Percentiles rank a stretch among this genome's conserved stretches.
Evolutionary conservation across 2,797 vertebrate genomes (phyloP).

Genomic region (Bradypodion ventrale): DNA sequence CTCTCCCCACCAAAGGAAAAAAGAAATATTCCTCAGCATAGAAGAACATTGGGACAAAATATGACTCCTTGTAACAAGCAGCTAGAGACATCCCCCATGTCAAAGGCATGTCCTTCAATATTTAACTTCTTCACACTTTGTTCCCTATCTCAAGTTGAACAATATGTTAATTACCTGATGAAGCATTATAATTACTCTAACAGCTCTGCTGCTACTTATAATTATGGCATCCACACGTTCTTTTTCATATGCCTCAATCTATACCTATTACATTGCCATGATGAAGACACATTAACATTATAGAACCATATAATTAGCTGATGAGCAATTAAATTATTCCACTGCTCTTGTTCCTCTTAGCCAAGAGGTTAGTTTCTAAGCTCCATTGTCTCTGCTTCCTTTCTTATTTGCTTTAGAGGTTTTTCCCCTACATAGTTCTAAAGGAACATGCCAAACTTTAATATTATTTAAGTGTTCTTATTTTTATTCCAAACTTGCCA

Average conservation of each 20-base stretch:
- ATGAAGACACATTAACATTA: slow-evolving; percentile 92
- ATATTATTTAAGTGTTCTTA: slow-evolving; percentile 68
- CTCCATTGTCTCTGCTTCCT: slow-evolving; percentile 76
- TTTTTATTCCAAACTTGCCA: slow-evolving; percentile 67
- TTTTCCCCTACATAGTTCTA: slow-evolving; percentile 36
- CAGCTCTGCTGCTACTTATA: slow-evolving; percentile 82
- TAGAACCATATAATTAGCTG: slow-evolving; percentile 92
- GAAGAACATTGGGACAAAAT: slow-evolving; percentile 52
- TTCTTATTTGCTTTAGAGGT: slow-evolving; percentile 72
- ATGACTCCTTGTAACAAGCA: slow-evolving; percentile 28
- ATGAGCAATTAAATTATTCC: slow-evolving; percentile 95
- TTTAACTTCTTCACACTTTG: slow-evolving; percentile 85
- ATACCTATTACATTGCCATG: slow-evolving; percentile 87
- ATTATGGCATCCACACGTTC: slow-evolving; percentile 84
- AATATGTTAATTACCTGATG: slow-evolving; percentile 91
- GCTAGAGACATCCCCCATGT: slow-evolving; percentile 54
- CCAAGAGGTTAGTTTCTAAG: slow-evolving; percentile 82
- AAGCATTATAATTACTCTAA: slow-evolving; percentile 93
- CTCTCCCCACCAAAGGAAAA: not conserved
- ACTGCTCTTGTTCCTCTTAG: slow-evolving; percentile 84
- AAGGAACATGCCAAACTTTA: slow-evolving; percentile 51
- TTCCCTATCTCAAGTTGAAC: slow-evolving; percentile 83
- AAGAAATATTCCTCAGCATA: too few relatives aligned
- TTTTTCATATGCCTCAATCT: slow-evolving; percentile 84
- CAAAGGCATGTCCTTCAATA: slow-evolving; percentile 85